These are phyloP conservation scores for Torymus tubicola DNA, from an alignment of 2,888 invertebrate species.

Conservation along the genomic window DNA sequence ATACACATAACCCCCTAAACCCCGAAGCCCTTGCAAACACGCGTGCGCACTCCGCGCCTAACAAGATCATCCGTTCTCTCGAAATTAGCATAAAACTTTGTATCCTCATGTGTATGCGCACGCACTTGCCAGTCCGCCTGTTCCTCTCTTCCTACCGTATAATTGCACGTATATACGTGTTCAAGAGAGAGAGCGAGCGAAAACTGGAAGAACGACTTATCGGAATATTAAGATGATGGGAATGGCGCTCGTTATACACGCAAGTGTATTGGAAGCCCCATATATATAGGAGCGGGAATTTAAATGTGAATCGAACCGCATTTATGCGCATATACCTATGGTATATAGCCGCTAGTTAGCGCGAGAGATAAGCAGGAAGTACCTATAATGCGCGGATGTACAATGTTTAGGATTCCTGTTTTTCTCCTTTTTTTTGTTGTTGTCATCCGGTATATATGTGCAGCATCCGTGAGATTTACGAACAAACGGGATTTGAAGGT, in stretches of 20 bases:
- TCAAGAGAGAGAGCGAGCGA: constrained; percentile 3
- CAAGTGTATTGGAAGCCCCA: neutral
- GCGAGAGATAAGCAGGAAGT: constrained; percentile 34
- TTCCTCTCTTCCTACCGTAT: too few species aligned
- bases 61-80: constrained; percentile 20
- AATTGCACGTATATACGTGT: too few species aligned
- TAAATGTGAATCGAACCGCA: constrained; percentile 52
- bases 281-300: constrained; percentile 35
- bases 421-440: neutral
- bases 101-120: neutral
- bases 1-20: too few species aligned
- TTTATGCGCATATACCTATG: constrained; percentile 19
- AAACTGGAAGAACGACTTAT: constrained; percentile 52
- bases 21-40: too few species aligned
- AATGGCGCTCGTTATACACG: constrained; percentile 48
- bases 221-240: constrained; percentile 53
- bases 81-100: constrained; percentile 22
- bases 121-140: neutral
- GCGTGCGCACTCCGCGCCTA: neutral
- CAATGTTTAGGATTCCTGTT: constrained; percentile 4
- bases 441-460: neutral
- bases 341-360: constrained; percentile 2
- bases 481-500: neutral
- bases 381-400: constrained; percentile 12
- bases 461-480: neutral